Conservation (phyloP, 2,797 vertebrate species). For the Neosilurus hyrtlii region DNA sequence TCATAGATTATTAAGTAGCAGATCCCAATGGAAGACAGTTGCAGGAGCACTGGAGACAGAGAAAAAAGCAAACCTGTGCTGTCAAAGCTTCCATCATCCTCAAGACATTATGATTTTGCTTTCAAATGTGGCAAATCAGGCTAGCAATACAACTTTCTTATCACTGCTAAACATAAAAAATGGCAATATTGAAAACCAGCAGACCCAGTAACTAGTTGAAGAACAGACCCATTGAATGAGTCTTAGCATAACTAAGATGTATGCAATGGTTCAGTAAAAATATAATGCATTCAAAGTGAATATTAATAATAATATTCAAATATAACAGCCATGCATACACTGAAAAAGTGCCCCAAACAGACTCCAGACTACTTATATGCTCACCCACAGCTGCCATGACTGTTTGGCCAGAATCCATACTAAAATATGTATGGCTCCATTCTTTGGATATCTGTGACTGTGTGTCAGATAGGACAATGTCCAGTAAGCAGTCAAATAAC, state of each 20-base stretch:
- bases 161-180: constrained; percentile 40
- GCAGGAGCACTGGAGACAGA: constrained; percentile 25
- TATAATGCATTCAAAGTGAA: constrained; percentile 30
- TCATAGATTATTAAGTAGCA: constrained; percentile 55
- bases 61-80: constrained; percentile 34
- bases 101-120: constrained; percentile 36
- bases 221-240: constrained; percentile 8
- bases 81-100: constrained; percentile 43
- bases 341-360: constrained; percentile 22
- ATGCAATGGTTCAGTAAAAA: constrained; percentile 12
- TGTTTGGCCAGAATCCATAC: constrained; percentile 22
- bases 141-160: constrained; percentile 23
- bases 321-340: neutral
- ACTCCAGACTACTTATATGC: constrained; percentile 25
- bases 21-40: constrained; percentile 48
- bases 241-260: neutral
- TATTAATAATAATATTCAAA: constrained; percentile 14
- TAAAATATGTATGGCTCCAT: constrained; percentile 40
- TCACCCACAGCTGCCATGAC: constrained; percentile 28
- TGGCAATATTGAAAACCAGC: constrained; percentile 27
- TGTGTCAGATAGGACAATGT: constrained; percentile 22
- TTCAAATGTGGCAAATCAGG: constrained; percentile 31
- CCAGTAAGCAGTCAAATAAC: constrained; percentile 22
- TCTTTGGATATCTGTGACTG: neutral
- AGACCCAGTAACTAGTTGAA: neutral